These are phyloP conservation scores for Cavia aperea DNA, from an alignment of 2,113 vertebrate species.

Conservation along the genomic window DNA sequence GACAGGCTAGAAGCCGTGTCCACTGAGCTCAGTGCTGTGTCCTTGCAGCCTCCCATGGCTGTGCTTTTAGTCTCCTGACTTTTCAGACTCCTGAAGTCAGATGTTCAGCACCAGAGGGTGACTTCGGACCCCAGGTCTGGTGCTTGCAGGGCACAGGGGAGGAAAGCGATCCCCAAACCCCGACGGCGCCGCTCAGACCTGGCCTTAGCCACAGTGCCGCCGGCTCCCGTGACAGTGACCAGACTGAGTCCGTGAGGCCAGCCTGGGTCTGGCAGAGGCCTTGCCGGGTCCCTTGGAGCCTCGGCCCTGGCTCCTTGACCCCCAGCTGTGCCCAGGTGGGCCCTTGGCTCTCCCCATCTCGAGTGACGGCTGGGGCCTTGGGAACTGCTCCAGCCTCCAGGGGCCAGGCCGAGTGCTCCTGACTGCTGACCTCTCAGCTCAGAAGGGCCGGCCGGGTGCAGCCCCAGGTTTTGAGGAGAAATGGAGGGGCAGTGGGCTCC, in stretches of 20 bases:
- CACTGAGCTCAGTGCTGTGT: accelerated
- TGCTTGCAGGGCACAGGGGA: accelerated
- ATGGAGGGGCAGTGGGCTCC: neutral
- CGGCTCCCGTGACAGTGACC: neutral
- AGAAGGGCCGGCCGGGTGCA: neutral
- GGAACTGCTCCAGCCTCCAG: neutral
- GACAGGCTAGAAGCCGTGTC: neutral
- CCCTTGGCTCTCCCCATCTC: no score
- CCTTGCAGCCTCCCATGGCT: neutral
- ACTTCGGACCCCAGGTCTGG: neutral
- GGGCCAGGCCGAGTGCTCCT: accelerated
- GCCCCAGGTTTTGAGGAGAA: neutral
- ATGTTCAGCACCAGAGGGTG: neutral
- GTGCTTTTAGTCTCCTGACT: neutral
- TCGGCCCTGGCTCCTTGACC: no score
- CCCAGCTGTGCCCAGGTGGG: accelerated
- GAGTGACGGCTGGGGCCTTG: neutral
- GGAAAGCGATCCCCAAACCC: accelerated
- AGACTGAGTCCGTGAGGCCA: neutral
- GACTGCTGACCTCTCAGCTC: neutral
- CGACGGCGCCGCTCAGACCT: accelerated
- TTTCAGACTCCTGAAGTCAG: neutral
- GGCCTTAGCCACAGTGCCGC: neutral
- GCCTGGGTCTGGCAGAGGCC: accelerated
- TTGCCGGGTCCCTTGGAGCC: neutral